Base-by-base conservation (phyloP, 2,888 invertebrate species). In the Pristionchus mayeri region DNA sequence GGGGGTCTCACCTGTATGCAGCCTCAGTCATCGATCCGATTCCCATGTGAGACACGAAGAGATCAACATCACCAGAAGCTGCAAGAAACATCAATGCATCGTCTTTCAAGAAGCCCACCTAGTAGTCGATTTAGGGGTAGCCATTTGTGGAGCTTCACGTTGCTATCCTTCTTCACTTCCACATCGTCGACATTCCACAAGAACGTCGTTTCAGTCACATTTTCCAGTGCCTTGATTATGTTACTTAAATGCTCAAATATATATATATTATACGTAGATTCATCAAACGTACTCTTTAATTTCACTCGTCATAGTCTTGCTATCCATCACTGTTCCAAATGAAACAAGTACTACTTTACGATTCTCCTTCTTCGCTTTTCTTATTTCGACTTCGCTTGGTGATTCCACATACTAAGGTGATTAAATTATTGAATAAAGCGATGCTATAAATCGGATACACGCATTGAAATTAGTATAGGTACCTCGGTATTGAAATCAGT, bases 1-100 rank as follows among this genome's bases (percentile, higher is more conserved):
- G 16, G 21, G 54, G 21, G 54, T 13, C 13, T 63, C 63, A 63
- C 63, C 7, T 1, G 34, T 63, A 63, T 63, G 63, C 30, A 63
- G 63, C 63, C 63, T 63, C 63, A 34, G 63, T 63, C 16, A 63
- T 11, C 13, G 63, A 63, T 34, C 63, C 63, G 34, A 63, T 63
- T 63, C 63, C 63, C 63, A 63, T 63, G 34, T 63, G 63, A 63
- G 63, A 34, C 3, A 63, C 63, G 63, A 63, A 63, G 9, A 63
- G 63, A 63, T 63, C 63, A 13, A 63, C 34, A 18, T 16, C 13
- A 3, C 30, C 30, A 63, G 6, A 9, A 34, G 11, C 63, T 63
- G 34, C 2, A 63, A 11, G 34, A 34, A 0, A 63, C 9, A 30
- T 6, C 30, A 30, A 27, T 60, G 27, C 30, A 60, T 54, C 3